A percentile compares a stretch with the other conserved stretches of the same genome.
Conservation (phyloP, 2,888 invertebrate genomes). For the Tiliacea citrago region DNA sequence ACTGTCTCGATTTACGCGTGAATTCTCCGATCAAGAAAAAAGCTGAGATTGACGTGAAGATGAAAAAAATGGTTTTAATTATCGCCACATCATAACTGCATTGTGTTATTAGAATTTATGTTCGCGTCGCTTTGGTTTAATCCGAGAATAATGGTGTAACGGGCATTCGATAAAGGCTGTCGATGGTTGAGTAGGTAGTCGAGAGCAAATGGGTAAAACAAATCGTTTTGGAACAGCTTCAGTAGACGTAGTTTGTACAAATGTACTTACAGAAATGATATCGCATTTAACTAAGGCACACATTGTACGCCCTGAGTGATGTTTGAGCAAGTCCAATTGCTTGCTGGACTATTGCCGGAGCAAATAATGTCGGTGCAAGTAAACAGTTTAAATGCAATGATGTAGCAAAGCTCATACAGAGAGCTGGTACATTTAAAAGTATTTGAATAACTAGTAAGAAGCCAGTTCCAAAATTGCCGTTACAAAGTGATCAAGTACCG, state of each 20-base stretch:
- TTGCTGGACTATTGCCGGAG: slow-evolving; percentile 62
- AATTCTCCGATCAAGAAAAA: slow-evolving; percentile 26
- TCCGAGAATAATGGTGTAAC: slow-evolving; percentile 58
- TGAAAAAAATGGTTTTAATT: slow-evolving; percentile 33
- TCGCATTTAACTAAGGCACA: slow-evolving; percentile 51
- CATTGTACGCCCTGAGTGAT: slow-evolving; percentile 41
- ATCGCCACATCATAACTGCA: slow-evolving; percentile 35
- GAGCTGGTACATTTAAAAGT: slow-evolving; percentile 42
- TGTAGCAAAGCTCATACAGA: slow-evolving; percentile 52
- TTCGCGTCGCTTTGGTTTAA: slow-evolving; percentile 52
- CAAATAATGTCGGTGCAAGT: slow-evolving; percentile 64
- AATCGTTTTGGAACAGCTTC: slow-evolving; percentile 39
- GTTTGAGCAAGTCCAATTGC: slow-evolving; percentile 55
- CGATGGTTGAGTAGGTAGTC: slow-evolving; percentile 14
- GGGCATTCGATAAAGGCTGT: slow-evolving; percentile 46
- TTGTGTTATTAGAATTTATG: slow-evolving; percentile 45
- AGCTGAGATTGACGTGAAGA: slow-evolving; percentile 18
- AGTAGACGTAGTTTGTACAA: slow-evolving; percentile 31
- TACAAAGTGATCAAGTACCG: slow-evolving; percentile 44
- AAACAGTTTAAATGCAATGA: slow-evolving; percentile 63
- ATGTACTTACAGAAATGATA: slow-evolving; percentile 38
- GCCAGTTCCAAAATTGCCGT: slow-evolving; percentile 42
- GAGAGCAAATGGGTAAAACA: slow-evolving; percentile 41
- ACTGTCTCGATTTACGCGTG: slow-evolving; percentile 27
- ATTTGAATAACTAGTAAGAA: slow-evolving; percentile 44